Percentiles rank a stretch among this genome's conserved stretches.
phyloP scores from a whole-genome alignment of 2,888 invertebrate genomes.

The Heteromyza rotundicornis region DNA sequence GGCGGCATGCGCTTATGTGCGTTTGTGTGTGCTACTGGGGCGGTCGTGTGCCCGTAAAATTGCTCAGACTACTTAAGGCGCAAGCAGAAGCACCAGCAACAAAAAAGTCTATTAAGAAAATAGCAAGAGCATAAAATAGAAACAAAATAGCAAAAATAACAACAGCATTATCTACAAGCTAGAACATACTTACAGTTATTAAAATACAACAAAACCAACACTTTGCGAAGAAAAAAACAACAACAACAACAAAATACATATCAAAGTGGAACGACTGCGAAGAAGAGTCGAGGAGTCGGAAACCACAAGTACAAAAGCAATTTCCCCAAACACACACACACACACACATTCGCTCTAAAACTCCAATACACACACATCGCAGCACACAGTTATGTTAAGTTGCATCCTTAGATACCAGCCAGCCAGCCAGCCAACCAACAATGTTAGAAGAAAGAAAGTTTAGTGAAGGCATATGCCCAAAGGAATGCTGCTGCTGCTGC shows the following conservation, averaged over 20 bases:
- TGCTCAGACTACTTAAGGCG: conserved; percentile 23
- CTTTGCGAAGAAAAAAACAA: background rate
- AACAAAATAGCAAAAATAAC: conserved; percentile 18
- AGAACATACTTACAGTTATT: conserved; percentile 45
- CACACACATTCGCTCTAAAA: background rate
- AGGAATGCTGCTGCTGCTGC: background rate
- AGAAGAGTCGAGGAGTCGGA: background rate
- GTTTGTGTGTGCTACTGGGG: conserved; percentile 11
- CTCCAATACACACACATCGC: too few relatives aligned
- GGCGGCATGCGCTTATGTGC: background rate
- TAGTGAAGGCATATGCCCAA: background rate
- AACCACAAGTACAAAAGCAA: conserved; percentile 46
- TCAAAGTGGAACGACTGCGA: background rate
- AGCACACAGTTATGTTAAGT: conserved; percentile 19
- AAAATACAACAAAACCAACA: conserved; percentile 35
- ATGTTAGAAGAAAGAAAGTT: background rate
- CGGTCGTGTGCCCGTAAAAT: conserved; percentile 21
- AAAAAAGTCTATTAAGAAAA: conserved; percentile 15
- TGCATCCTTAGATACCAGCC: conserved; percentile 15
- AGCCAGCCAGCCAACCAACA: conserved; percentile 7
- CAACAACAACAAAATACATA: conserved; percentile 24
- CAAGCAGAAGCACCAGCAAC: conserved; percentile 26
- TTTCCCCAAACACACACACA: conserved; percentile 18
- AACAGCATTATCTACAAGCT: conserved; percentile 23
- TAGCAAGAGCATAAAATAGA: too few relatives aligned